A percentile compares a stretch with the other conserved stretches of the same genome.
These are phyloP conservation scores for Trichopoda pennipes DNA, from an alignment of 2,888 invertebrate genomes.

Conservation along the genomic window DNA sequence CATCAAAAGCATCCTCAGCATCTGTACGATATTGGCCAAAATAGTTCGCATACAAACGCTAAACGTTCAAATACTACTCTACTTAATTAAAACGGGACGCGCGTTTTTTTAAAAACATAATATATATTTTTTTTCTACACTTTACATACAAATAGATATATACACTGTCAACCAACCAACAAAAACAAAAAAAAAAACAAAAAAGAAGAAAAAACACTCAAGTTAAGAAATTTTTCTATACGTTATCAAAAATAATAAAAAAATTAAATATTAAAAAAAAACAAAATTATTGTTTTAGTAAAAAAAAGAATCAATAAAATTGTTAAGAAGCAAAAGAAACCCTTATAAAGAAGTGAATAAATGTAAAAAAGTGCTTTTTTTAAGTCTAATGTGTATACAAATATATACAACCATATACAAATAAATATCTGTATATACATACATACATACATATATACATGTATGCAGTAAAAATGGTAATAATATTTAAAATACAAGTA, in stretches of 20 bases:
- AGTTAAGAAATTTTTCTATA: conserved; percentile 65
- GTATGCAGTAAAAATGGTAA: conserved; percentile 29
- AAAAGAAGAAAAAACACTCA: conserved; percentile 54
- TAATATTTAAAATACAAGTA: conserved; percentile 28
- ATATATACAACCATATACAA: conserved; percentile 15
- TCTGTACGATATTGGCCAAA: conserved; percentile 65
- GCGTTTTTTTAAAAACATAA: conserved; percentile 67
- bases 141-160: conserved; percentile 65
- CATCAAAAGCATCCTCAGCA: conserved; percentile 67
- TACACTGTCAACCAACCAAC: conserved; percentile 42
- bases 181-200: conserved; percentile 49
- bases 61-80: conserved; percentile 68
- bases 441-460: background rate
- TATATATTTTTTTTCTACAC: conserved; percentile 69
- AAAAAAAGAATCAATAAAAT: conserved; percentile 46
- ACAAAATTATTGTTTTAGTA: background rate
- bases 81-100: conserved; percentile 66
- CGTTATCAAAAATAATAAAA: conserved; percentile 19
- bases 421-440: background rate
- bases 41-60: conserved; percentile 69
- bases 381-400: conserved; percentile 49
- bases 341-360: conserved; percentile 37
- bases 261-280: conserved; percentile 6
- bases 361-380: conserved; percentile 37
- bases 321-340: conserved; percentile 68